phyloP scores from a whole-genome alignment of 2,888 invertebrate genomes.

The Cataglyphis cursor region DNA sequence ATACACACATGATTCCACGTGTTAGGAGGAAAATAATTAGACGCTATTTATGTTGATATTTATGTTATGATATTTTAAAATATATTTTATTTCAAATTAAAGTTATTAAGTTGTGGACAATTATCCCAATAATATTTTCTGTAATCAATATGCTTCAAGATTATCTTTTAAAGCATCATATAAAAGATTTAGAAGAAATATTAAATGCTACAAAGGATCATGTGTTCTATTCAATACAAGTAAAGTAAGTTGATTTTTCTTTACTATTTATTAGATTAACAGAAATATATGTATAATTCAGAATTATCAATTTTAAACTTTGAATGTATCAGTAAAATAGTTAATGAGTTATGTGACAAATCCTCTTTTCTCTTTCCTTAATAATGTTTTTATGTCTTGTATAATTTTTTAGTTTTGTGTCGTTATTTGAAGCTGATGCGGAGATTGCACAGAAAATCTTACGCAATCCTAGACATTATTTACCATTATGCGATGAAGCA shows the following conservation, averaged over 20 bases:
- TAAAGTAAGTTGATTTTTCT: constrained; percentile 89
- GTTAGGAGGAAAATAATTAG: constrained; percentile 10
- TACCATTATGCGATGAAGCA: constrained; percentile 90
- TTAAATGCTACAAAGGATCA: constrained; percentile 89
- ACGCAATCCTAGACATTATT: constrained; percentile 89
- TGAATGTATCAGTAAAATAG: constrained; percentile 89
- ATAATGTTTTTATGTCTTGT: constrained; percentile 19
- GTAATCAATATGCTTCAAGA: constrained; percentile 84
- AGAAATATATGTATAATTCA: constrained; percentile 87
- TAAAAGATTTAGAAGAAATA: constrained; percentile 89
- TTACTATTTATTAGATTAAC: constrained; percentile 3
- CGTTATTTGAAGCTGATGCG: constrained; percentile 90
- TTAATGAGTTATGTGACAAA: constrained; percentile 90
- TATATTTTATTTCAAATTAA: background rate
- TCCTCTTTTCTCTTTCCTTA: background rate
- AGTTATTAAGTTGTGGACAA: background rate
- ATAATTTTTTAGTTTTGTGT: constrained; percentile 89
- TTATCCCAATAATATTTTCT: background rate
- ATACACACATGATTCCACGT: background rate
- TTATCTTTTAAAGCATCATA: constrained; percentile 89
- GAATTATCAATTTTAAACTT: constrained; percentile 89
- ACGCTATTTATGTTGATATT: background rate
- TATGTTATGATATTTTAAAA: background rate
- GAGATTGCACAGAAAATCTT: constrained; percentile 91
- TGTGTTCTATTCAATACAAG: constrained; percentile 90